These are phyloP conservation scores for Thumatha senex DNA, from an alignment of 2,888 invertebrate species.

Conservation along the genomic window DNA sequence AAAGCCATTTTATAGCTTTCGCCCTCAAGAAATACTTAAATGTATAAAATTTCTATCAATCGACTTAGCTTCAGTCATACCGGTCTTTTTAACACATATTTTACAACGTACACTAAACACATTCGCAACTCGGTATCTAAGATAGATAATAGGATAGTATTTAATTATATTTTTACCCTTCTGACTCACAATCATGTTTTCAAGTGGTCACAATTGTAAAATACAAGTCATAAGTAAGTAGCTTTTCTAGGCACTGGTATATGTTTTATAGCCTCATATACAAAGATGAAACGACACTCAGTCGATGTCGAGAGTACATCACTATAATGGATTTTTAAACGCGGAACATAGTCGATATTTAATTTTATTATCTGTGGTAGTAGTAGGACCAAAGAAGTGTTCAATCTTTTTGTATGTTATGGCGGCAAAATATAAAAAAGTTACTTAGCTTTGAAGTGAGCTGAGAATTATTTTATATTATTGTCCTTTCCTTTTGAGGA, in stretches of 20 bases:
- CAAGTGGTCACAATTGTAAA: conserved; percentile 73
- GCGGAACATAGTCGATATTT: conserved; percentile 42
- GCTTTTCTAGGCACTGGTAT: conserved; percentile 79
- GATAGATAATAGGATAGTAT: conserved; percentile 64
- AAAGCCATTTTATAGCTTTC: conserved; percentile 7
- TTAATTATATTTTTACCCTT: conserved; percentile 71
- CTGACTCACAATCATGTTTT: conserved; percentile 78
- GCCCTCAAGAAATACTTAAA: conserved; percentile 12
- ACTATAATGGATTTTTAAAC: conserved; percentile 46
- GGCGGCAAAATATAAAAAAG: conserved; percentile 21
- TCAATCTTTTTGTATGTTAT: conserved; percentile 18
- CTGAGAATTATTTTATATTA: conserved; percentile 32
- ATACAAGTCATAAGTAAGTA: conserved; percentile 80
- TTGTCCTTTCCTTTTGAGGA: conserved; percentile 33
- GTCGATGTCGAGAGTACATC: conserved; percentile 56
- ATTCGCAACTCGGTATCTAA: conserved; percentile 44
- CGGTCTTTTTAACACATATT: conserved; percentile 6
- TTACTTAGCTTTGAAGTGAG: conserved; percentile 24
- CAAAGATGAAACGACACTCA: conserved; percentile 58
- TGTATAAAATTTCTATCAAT: conserved; percentile 7
- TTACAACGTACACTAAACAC: conserved; percentile 27
- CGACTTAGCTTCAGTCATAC: conserved; percentile 6
- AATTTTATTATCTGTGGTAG: conserved; percentile 30
- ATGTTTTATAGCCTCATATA: conserved; percentile 65
- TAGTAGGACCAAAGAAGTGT: conserved; percentile 33